Base-by-base conservation (phyloP, 2,888 invertebrate genomes). In the Anodontia alba region DNA sequence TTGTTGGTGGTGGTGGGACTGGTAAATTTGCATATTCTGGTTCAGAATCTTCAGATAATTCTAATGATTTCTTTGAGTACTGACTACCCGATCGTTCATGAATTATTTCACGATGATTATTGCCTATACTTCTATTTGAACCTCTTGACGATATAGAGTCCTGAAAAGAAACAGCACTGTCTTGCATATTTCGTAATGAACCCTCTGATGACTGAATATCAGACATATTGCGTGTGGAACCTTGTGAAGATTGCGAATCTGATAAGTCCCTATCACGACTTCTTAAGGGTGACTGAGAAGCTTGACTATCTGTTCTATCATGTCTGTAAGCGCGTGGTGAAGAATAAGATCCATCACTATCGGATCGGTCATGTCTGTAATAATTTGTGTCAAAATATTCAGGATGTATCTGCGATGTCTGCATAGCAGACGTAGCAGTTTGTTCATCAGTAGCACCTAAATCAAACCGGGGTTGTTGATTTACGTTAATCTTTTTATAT, bases 161-260 rank as follows among this genome's bases (percentile, higher is more conserved):
- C 68, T 89, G 90, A 74, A 90, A 91, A 10, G 90, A 91, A 54
- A 89, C 89, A 15, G 89, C 88, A 88, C 88, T 89, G 70, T 91
- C 91, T 77, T 89, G 91, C 78, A 91, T 83, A 81, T 91, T 91
- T 26, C 91, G 87, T 79, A 93, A 81, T 1, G 93, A 93, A n/a
- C 93, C 92, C 73, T 92, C 92, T 2, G 93, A 92, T n/a, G 93
- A 92, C 76, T 92, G 93, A 68, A 90, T 88, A 79, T 93, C 93
- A 20, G 91, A 90, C 86, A 91, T 88, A 81, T 95, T 95, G 72
- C 95, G 94, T 46, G 95, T 90, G 62, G 96, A 96, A 80, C 96
- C 96, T 90, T 96, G 96, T 82, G 96, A 96, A 54, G 95, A 95
- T 81, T 92, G 94, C 66, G 92, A 91, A 80, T 93, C 93, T 5